A percentile compares a stretch with the other conserved stretches of the same genome.
phyloP scores from a whole-genome alignment of 2,113 vertebrate species.

The Vulpes lagopus region DNA sequence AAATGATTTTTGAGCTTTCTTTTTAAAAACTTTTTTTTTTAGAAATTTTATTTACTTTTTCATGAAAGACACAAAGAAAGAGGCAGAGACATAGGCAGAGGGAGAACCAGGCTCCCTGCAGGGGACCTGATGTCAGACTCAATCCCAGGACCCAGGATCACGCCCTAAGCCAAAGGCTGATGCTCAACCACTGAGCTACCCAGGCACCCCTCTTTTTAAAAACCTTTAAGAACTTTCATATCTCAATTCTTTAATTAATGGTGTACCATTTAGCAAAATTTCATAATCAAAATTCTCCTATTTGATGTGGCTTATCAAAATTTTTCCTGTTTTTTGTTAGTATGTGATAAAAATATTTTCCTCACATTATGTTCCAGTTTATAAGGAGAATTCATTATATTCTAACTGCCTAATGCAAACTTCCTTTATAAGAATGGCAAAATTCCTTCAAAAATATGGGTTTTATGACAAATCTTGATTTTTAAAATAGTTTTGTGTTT shows the following conservation, averaged over 20 bases:
- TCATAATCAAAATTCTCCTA: conserved; percentile 3
- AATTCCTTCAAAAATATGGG: not conserved
- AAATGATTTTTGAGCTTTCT: not conserved
- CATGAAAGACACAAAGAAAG: no score
- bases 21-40: not conserved
- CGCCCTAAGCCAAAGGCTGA: no score
- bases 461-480: not conserved
- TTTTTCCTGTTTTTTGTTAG: conserved; percentile 28
- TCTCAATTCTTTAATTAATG: not conserved
- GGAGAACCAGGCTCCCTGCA: no score
- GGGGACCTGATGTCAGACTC: no score
- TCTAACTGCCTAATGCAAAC: not conserved
- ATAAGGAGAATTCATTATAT: conserved; percentile 35
- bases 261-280: not conserved
- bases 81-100: no score
- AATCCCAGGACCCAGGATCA: no score
- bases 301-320: not conserved
- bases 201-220: not conserved
- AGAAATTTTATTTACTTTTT: no score
- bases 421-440: not conserved
- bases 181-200: no score
- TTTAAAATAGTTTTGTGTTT: conserved; percentile 7
- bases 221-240: not conserved
- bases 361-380: not conserved
- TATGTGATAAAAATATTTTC: not conserved